phyloP scores from a whole-genome alignment of 2,113 vertebrate genomes.

The Athene noctua region DNA sequence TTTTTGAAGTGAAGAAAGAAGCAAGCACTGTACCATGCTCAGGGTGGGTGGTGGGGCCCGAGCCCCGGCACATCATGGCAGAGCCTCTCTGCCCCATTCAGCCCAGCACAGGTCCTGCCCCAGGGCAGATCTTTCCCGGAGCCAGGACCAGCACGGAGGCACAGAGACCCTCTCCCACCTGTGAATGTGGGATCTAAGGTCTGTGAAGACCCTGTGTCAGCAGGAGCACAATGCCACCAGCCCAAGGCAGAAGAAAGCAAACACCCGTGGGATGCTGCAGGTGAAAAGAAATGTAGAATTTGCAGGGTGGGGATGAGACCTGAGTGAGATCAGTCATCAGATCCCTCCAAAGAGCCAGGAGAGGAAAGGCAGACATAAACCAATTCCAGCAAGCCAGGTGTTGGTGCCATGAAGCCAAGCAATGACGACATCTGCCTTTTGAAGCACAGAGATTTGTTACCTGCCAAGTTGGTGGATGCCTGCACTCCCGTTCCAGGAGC shows the following conservation, averaged over 20 bases:
- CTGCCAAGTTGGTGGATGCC: neutral
- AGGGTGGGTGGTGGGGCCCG: rapidly evolving
- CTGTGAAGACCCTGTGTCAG: neutral
- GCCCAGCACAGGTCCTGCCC: neutral
- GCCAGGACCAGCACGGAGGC: neutral
- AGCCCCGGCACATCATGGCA: neutral
- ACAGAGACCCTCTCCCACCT: neutral
- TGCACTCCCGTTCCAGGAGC: neutral
- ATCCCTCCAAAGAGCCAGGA: neutral
- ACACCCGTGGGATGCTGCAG: neutral
- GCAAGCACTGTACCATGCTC: neutral
- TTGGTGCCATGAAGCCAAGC: neutral
- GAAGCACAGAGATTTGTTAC: neutral
- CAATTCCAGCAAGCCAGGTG: neutral
- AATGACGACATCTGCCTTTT: neutral
- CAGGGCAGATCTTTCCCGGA: neutral
- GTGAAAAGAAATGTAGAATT: neutral
- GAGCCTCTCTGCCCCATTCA: neutral
- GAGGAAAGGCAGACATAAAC: slow-evolving; percentile 14
- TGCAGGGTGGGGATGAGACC: neutral
- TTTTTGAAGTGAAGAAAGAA: neutral
- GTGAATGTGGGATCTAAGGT: neutral
- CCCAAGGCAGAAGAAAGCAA: neutral
- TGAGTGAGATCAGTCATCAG: neutral
- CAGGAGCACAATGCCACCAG: neutral